Evolutionary conservation across 1,140 invertebrate genomes (phyloP).

Genomic region (Popillia japonica): DNA sequence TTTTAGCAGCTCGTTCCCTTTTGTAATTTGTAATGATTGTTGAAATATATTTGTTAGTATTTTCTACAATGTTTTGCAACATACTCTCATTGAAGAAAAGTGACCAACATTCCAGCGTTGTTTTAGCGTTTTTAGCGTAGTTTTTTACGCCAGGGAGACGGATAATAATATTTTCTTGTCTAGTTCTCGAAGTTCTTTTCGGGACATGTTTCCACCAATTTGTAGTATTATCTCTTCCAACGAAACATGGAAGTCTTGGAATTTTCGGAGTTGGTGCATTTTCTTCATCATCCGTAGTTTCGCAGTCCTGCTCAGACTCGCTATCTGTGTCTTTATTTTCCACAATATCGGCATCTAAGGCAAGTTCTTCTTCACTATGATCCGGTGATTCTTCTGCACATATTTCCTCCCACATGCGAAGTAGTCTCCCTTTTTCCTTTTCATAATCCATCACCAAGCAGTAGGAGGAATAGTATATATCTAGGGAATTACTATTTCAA

Average conservation of each 20-base stretch:
- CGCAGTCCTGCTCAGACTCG: conserved; percentile 36
- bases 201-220: not conserved
- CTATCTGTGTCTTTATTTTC: conserved; percentile 29
- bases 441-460: too few species aligned
- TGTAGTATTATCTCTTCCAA: conserved; percentile 20
- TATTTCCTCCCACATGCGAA: too few species aligned
- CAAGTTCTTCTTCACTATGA: conserved; percentile 41
- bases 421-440: too few species aligned
- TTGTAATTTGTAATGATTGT: too few species aligned
- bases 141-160: conserved; percentile 16
- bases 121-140: too few species aligned
- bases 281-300: not conserved
- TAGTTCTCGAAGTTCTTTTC: not conserved
- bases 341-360: conserved; percentile 33
- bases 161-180: conserved; percentile 39
- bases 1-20: not conserved
- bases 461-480: too few species aligned
- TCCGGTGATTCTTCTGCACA: conserved; percentile 36
- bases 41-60: too few species aligned
- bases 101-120: too few species aligned
- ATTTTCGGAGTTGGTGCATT: not conserved
- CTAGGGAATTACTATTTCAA: too few species aligned
- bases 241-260: not conserved
- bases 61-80: too few species aligned
- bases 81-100: too few species aligned